Evolutionary conservation across 2,888 invertebrate species (phyloP).

Genomic region (Eucriotettix oculatus): DNA sequence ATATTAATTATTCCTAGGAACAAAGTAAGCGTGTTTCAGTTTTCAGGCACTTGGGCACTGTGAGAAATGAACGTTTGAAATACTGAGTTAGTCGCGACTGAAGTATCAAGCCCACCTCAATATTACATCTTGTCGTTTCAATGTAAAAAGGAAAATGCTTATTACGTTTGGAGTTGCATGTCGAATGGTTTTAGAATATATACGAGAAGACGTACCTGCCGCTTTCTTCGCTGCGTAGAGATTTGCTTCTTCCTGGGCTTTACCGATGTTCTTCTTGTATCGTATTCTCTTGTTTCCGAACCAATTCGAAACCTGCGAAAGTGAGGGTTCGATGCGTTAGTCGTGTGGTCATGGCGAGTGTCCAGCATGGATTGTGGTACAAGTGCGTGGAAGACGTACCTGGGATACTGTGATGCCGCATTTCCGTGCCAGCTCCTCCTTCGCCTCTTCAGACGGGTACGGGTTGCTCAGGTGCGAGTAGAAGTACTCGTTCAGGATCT

Average conservation of each 20-base stretch:
- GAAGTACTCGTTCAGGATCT: slow-evolving; percentile 98
- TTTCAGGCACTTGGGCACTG: too few relatives aligned
- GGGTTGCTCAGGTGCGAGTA: slow-evolving; percentile 99
- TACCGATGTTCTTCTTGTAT: slow-evolving; percentile 99
- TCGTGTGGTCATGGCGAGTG: too few relatives aligned
- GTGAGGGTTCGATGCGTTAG: too few relatives aligned
- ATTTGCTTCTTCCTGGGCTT: slow-evolving; percentile 98
- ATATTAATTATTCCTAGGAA: too few relatives aligned
- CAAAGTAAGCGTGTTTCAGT: too few relatives aligned
- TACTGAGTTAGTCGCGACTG: too few relatives aligned
- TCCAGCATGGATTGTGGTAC: neutral
- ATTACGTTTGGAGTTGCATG: too few relatives aligned
- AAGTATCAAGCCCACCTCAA: too few relatives aligned
- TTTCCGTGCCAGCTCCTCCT: slow-evolving; percentile 97
- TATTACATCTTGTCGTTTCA: too few relatives aligned
- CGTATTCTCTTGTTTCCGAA: slow-evolving; percentile 99
- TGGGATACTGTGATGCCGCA: slow-evolving; percentile 96
- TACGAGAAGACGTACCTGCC: slow-evolving; percentile 40
- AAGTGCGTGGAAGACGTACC: slow-evolving; percentile 33
- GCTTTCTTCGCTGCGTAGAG: slow-evolving; percentile 97
- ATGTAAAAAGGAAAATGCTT: too few relatives aligned
- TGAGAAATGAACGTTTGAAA: too few relatives aligned
- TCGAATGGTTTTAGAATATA: too few relatives aligned
- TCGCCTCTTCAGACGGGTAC: slow-evolving; percentile 98
- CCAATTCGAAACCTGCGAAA: slow-evolving; percentile 89